Base-by-base conservation (phyloP, 2,888 invertebrate genomes). In the Panopea generosa region DNA sequence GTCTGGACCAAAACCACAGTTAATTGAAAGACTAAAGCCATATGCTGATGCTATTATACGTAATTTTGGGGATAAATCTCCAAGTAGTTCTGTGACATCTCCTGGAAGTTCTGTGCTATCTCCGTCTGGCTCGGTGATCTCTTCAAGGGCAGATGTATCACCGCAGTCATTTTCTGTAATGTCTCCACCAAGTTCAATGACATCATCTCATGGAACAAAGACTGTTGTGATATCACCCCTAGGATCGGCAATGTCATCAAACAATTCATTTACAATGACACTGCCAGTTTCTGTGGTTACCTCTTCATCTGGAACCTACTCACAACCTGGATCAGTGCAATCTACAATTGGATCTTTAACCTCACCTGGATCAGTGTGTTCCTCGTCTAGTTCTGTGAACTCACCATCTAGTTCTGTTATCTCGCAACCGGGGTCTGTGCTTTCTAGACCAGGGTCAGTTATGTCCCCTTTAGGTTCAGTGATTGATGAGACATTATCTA, bases 1-100 rank as follows among this genome's bases (percentile, higher is more conserved):
- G 0, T 98, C 98, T 14, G 99, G 99, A 24, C 96, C 98, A 0
- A 99, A 99, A 91, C 97, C 98, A 9, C 97, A 98, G 91, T 93
- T 99, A 49, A 96, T 99, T 70, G 98, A 99, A 91, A 95, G 99
- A 49, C 93, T 99, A 68, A 96, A 96, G 82, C 96, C 93, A 4
- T 93, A 91, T 86, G 90, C 93, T 27, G 93, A 93, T 60, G 85
- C 82, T 16, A 90, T 92, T 26, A 75, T 84, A 16, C 71, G 69
- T 18, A 74, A 38, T 49, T 63, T 60, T 24, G 50, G 33, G 40
- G 71, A 70, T 24, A 75, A 75, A 56, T 76, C 78, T 49, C 66
- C 75, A 4, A 45, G 49, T 24, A 45, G 59, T 16, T 65, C 80
- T 27, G 63, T 81, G 0, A 57, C 74, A 9, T 71, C 77, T 24